Evolutionary conservation across 2,888 invertebrate species (phyloP).

Genomic region (Ophion ventricosus): DNA sequence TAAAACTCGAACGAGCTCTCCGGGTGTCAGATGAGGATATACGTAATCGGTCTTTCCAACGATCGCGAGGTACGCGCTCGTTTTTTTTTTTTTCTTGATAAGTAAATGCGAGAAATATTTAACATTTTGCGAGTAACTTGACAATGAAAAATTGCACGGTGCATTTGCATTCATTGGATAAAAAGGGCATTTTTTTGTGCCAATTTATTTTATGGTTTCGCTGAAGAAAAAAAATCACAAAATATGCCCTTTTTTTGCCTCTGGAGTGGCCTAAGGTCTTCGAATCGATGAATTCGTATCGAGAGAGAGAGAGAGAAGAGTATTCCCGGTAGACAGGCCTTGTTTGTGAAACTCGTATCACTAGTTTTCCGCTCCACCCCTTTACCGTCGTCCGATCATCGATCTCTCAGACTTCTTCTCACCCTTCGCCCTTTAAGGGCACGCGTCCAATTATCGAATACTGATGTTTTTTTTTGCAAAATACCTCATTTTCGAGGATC

Average conservation of each 20-base stretch:
- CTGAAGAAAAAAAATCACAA: too few relatives aligned
- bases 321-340: constrained; percentile 10
- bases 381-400: neutral
- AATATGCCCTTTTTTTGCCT: too few relatives aligned
- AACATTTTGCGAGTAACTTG: neutral
- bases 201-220: too few relatives aligned
- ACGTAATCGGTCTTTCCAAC: constrained; percentile 1
- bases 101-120: neutral
- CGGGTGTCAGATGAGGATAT: neutral
- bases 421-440: neutral
- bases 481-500: neutral
- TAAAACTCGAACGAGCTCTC: neutral
- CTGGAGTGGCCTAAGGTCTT: too few relatives aligned
- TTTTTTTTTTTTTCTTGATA: neutral
- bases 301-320: constrained; percentile 8
- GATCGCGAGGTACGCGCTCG: too few relatives aligned
- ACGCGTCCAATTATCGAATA: neutral
- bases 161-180: too few relatives aligned
- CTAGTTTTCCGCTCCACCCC: constrained; percentile 31
- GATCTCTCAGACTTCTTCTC: neutral
- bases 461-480: neutral
- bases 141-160: too few relatives aligned
- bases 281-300: constrained; percentile 16
- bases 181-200: too few relatives aligned
- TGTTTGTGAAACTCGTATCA: constrained; percentile 25